Conservation (phyloP, 2,113 vertebrate genomes). For the Paramormyrops kingsleyae region DNA sequence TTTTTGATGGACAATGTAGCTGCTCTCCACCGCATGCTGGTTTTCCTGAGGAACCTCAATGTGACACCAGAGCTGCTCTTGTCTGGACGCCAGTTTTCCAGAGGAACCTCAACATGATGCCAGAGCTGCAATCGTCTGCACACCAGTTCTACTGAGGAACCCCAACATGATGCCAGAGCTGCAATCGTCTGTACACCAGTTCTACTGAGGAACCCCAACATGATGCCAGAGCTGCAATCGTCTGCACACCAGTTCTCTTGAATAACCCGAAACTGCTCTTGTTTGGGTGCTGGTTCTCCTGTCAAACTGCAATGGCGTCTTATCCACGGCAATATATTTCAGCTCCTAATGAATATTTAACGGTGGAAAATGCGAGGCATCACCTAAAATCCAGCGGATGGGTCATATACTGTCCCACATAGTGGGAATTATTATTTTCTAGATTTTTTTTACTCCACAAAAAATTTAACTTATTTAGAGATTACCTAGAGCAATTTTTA, state of each 20-base stretch:
- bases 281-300: background rate
- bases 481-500: background rate
- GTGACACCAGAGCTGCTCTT: background rate
- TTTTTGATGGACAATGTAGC: background rate
- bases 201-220: background rate
- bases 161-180: background rate
- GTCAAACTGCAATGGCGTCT: background rate
- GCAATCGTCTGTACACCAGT: background rate
- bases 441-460: background rate
- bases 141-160: background rate
- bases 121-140: background rate
- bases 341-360: constrained; percentile 20
- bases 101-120: background rate
- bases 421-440: constrained; percentile 19
- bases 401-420: background rate
- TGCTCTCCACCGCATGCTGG: background rate
- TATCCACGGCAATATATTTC: background rate
- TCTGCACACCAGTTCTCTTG: background rate
- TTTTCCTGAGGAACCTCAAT: background rate
- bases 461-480: constrained; percentile 4
- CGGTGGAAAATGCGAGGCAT: constrained; percentile 10
- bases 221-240: background rate
- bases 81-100: background rate
- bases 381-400: constrained; percentile 1
- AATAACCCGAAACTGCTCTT: background rate